A percentile compares a stretch with the other conserved stretches of the same genome.
Evolutionary conservation across 2,113 vertebrate species (phyloP).

Genomic region (Atherinomorus stipes): DNA sequence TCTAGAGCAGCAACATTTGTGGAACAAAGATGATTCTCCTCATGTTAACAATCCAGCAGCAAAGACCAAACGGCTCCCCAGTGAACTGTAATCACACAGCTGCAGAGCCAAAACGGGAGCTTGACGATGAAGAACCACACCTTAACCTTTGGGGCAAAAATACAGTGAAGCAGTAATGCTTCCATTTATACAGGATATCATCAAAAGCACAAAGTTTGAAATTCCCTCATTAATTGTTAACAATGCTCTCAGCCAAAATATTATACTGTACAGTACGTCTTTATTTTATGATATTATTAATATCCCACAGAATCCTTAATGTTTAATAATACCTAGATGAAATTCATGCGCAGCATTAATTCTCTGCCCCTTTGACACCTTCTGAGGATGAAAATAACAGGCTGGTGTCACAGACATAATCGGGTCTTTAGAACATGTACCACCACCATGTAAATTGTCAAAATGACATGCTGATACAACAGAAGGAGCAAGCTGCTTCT

Average conservation of each 20-base stretch:
- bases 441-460: too few relatives aligned
- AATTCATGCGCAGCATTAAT: too few relatives aligned
- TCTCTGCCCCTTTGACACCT: too few relatives aligned
- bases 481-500: too few relatives aligned
- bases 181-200: neutral
- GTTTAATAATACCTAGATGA: too few relatives aligned
- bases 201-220: neutral
- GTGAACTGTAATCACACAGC: constrained; percentile 57
- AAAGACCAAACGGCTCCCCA: constrained; percentile 61
- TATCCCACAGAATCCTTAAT: neutral
- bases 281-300: neutral
- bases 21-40: constrained; percentile 78
- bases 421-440: too few relatives aligned
- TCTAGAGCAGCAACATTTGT: constrained; percentile 47
- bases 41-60: constrained; percentile 71
- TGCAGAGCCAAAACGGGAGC: constrained; percentile 45
- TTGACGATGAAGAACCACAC: constrained; percentile 35
- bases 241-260: neutral
- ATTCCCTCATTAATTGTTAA: neutral
- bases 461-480: too few relatives aligned
- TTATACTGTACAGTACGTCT: too few relatives aligned
- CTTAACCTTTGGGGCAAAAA: constrained; percentile 8
- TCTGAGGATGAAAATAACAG: too few relatives aligned
- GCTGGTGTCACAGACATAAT: too few relatives aligned
- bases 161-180: neutral